Conservation (phyloP, 2,113 vertebrate genomes). For the Dolichotis patagonum region DNA sequence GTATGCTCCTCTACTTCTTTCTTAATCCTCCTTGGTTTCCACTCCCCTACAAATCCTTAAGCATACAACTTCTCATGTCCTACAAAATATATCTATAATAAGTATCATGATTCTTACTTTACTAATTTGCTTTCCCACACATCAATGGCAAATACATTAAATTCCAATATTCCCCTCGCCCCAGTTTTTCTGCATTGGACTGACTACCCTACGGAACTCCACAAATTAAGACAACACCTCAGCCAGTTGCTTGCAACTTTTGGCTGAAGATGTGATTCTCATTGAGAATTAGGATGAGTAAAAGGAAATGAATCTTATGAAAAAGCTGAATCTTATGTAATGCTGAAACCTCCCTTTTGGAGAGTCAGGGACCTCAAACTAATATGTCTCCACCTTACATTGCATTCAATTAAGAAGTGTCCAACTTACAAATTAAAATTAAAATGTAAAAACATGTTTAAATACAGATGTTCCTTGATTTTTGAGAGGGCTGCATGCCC, state of each 20-base stretch:
- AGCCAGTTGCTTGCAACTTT: not conserved
- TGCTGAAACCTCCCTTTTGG: not conserved
- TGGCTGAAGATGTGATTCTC: not conserved
- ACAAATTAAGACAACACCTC: not conserved
- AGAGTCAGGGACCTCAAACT: not conserved
- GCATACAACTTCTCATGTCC: not conserved
- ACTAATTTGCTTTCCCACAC: not conserved
- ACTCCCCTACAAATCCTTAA: not conserved
- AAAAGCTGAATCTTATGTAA: not conserved
- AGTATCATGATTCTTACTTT: not conserved
- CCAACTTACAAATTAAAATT: not conserved
- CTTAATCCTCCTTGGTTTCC: not conserved
- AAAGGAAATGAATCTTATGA: not conserved
- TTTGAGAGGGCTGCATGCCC: not conserved
- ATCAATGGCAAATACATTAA: not conserved
- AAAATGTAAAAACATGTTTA: not conserved
- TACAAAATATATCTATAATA: not conserved
- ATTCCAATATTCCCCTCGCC: not conserved
- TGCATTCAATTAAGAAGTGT: not conserved
- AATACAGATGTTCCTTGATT: not conserved
- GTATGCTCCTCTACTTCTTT: not conserved
- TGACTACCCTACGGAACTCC: not conserved
- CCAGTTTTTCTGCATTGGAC: not conserved
- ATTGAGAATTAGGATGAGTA: not conserved
- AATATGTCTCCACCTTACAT: not conserved